Conservation (phyloP, 2,797 vertebrate species). For the Arctocebus calabarensis region DNA sequence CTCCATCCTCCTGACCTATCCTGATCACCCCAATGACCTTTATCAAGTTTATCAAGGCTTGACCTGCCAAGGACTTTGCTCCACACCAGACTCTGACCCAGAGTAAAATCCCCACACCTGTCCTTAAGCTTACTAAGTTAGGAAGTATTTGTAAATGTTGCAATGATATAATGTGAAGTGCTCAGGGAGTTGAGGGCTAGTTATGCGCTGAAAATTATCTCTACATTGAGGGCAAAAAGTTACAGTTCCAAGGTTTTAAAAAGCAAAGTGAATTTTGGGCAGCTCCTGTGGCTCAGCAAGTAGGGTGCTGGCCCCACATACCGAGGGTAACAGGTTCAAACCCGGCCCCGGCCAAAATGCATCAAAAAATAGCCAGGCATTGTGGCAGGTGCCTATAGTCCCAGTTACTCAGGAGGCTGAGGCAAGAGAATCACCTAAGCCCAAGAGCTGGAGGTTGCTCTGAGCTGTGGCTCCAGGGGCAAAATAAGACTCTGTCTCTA, state of each 20-base stretch:
- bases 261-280: not conserved
- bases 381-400: too few relatives aligned
- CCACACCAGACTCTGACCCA: not conserved
- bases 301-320: too few relatives aligned
- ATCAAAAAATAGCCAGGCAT: too few relatives aligned
- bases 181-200: not conserved
- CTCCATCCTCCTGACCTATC: not conserved
- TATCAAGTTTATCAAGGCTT: not conserved
- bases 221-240: not conserved
- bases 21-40: not conserved
- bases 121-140: not conserved
- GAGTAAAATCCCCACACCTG: not conserved
- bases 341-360: too few relatives aligned
- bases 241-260: slow-evolving; percentile 28
- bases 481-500: too few relatives aligned
- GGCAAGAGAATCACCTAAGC: too few relatives aligned
- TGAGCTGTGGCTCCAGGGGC: too few relatives aligned
- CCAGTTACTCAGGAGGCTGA: too few relatives aligned
- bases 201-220: slow-evolving; percentile 36
- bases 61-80: not conserved
- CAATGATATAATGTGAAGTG: accelerated
- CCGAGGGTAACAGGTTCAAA: too few relatives aligned
- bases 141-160: not conserved
- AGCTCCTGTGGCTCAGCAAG: too few relatives aligned
- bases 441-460: too few relatives aligned